Percentiles rank a stretch among this genome's conserved stretches.
Evolutionary conservation across 2,113 vertebrate species (phyloP).

Genomic region (Pardalotus punctatus): DNA sequence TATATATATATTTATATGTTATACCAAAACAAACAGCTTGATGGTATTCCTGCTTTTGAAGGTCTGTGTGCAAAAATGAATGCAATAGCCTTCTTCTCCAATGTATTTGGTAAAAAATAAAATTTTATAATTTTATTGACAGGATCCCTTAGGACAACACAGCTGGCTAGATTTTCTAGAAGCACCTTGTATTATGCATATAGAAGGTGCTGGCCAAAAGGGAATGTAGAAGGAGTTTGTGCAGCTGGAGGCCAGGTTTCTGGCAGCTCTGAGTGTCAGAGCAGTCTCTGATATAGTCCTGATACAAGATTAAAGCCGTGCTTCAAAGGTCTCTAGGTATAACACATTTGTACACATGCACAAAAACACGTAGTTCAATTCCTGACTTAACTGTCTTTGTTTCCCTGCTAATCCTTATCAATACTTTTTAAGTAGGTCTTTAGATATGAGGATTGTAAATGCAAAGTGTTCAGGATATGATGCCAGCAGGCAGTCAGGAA

Average conservation of each 20-base stretch:
- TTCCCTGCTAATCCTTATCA: constrained; percentile 7
- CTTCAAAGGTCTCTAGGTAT: neutral
- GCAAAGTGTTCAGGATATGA: neutral
- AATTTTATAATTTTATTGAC: no score
- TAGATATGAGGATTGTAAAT: neutral
- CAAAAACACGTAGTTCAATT: neutral
- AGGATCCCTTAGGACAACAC: neutral
- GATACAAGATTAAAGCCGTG: neutral
- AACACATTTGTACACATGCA: neutral
- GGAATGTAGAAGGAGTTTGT: neutral
- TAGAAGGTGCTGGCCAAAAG: neutral
- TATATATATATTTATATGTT: neutral
- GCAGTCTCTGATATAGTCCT: neutral
- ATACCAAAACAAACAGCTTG: neutral
- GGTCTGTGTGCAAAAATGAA: neutral
- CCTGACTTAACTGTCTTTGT: neutral
- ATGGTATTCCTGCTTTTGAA: neutral
- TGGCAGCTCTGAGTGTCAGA: neutral
- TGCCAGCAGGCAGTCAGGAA: neutral
- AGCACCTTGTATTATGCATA: neutral
- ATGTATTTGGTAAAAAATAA: neutral
- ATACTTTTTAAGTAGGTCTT: neutral
- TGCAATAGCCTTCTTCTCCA: neutral
- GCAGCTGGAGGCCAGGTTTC: neutral
- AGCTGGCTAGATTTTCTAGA: neutral